phyloP scores from a whole-genome alignment of 2,888 invertebrate species.

The Desoria tigrina region DNA sequence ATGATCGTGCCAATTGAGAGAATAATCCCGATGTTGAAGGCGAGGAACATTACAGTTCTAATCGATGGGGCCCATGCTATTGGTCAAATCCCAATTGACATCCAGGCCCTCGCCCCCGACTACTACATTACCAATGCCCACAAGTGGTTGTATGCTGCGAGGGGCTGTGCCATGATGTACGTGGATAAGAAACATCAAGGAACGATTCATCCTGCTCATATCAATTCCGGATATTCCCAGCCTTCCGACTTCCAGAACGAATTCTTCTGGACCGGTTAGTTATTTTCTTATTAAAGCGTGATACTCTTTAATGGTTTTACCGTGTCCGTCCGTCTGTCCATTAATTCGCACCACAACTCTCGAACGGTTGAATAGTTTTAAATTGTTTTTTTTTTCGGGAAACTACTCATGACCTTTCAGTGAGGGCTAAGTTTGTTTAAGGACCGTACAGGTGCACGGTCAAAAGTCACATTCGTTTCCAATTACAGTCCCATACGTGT shows the following conservation, averaged over 20 bases:
- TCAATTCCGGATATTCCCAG: conserved; percentile 27
- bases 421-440: too few relatives aligned
- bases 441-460: too few relatives aligned
- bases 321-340: too few relatives aligned
- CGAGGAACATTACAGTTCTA: conserved; percentile 30
- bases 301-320: too few relatives aligned
- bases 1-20: conserved; percentile 38
- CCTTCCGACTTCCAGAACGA: conserved; percentile 38
- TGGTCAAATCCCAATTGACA: conserved; percentile 42
- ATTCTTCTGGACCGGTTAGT: conserved; percentile 41
- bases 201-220: conserved; percentile 39
- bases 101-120: conserved; percentile 35
- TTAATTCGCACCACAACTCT: too few relatives aligned
- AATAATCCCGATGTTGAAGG: conserved; percentile 39
- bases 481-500: too few relatives aligned
- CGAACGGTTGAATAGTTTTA: too few relatives aligned
- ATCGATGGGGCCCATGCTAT: conserved; percentile 50
- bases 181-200: conserved; percentile 38
- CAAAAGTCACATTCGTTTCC: too few relatives aligned
- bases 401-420: too few relatives aligned
- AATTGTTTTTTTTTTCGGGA: too few relatives aligned
- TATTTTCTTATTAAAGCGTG: too few relatives aligned
- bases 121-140: conserved; percentile 47
- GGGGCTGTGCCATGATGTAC: conserved; percentile 34
- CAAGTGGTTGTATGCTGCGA: conserved; percentile 46